Conservation (phyloP, 2,888 invertebrate species). For the Baccha elongata region DNA sequence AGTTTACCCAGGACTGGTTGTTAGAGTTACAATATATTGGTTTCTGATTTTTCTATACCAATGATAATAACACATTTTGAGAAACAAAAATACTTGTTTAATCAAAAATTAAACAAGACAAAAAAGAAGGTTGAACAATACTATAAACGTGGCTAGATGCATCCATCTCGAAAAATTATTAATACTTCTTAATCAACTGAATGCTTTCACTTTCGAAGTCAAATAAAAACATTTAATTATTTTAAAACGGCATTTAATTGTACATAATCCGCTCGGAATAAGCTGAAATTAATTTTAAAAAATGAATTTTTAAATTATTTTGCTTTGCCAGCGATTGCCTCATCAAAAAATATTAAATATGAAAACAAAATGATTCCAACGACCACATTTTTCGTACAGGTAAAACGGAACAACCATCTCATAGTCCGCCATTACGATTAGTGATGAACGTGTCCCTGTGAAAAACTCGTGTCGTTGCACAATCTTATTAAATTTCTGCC, state of each 20-base stretch:
- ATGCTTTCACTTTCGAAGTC: conserved; percentile 64
- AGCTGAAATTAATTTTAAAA: conserved; percentile 53
- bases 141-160: background rate
- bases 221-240: conserved; percentile 73
- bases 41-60: too few relatives aligned
- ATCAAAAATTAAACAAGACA: background rate
- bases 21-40: too few relatives aligned
- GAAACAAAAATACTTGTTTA: too few relatives aligned
- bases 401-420: conserved; percentile 71
- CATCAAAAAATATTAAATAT: conserved; percentile 37
- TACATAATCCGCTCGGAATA: conserved; percentile 24
- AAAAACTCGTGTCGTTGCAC: conserved; percentile 80
- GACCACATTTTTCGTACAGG: conserved; percentile 72
- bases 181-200: conserved; percentile 14
- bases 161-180: conserved; percentile 47
- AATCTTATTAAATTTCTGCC: conserved; percentile 79
- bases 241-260: conserved; percentile 62
- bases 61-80: too few relatives aligned
- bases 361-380: conserved; percentile 65
- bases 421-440: conserved; percentile 80
- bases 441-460: conserved; percentile 82
- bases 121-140: too few relatives aligned
- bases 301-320: conserved; percentile 60
- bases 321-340: conserved; percentile 52
- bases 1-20: too few relatives aligned